A percentile compares a stretch with the other conserved stretches of the same genome.
These are phyloP conservation scores for Cantharis nigra DNA, from an alignment of 2,888 invertebrate species.

Conservation along the genomic window DNA sequence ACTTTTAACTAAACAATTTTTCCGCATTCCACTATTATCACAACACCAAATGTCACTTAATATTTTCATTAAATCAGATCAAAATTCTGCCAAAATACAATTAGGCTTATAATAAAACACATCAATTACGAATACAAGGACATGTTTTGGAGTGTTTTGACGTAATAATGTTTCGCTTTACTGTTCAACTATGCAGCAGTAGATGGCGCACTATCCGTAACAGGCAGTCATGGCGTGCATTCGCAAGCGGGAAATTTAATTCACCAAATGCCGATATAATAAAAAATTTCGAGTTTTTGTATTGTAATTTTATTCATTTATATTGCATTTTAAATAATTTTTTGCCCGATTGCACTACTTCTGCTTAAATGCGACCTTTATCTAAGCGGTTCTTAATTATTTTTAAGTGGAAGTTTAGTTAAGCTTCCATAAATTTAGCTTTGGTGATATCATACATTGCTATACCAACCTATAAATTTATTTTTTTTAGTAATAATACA, in stretches of 20 bases:
- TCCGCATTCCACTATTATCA: slow-evolving; percentile 6
- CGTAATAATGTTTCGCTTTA: slow-evolving; percentile 22
- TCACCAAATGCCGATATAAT: not conserved
- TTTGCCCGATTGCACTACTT: too few relatives aligned
- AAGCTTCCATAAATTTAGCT: too few relatives aligned
- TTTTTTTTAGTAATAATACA: too few relatives aligned
- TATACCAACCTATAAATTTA: too few relatives aligned
- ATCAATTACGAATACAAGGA: slow-evolving; percentile 31
- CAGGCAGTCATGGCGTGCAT: too few relatives aligned
- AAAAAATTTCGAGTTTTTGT: too few relatives aligned
- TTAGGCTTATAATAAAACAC: slow-evolving; percentile 17
- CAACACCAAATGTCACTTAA: not conserved
- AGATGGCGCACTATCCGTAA: not conserved
- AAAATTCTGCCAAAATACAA: slow-evolving; percentile 14
- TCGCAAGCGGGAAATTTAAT: not conserved
- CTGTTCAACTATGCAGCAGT: not conserved
- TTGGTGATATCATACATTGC: too few relatives aligned
- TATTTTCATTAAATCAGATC: slow-evolving; percentile 11
- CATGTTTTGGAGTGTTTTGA: slow-evolving; percentile 38
- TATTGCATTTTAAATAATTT: too few relatives aligned
- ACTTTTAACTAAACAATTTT: slow-evolving; percentile 4
- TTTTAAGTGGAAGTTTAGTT: too few relatives aligned
- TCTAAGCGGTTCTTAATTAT: too few relatives aligned
- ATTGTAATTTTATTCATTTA: too few relatives aligned
- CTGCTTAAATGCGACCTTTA: too few relatives aligned